Evolutionary conservation across 2,797 vertebrate genomes (phyloP).

Genomic region (Eulemur mongoz): DNA sequence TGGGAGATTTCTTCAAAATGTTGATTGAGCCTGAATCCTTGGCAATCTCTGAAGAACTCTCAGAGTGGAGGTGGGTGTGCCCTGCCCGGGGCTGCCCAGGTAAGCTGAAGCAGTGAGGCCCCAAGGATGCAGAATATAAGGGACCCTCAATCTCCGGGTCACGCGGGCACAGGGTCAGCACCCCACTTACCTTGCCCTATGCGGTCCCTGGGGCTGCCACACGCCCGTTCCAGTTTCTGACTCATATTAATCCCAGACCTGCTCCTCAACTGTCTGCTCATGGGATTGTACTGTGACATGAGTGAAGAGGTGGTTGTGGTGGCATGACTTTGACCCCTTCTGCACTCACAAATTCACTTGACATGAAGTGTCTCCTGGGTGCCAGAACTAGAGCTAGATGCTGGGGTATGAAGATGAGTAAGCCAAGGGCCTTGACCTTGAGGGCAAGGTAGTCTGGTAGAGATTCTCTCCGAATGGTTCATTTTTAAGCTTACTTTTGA

Average conservation of each 20-base stretch:
- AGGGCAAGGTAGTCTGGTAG: background rate
- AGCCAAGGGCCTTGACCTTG: background rate
- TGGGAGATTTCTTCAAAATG: background rate
- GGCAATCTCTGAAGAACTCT: background rate
- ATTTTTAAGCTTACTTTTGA: background rate
- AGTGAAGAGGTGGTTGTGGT: background rate
- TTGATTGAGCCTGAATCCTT: background rate
- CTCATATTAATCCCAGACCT: background rate
- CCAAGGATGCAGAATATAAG: background rate
- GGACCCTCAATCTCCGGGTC: background rate
- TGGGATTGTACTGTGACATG: background rate
- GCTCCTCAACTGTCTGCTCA: background rate
- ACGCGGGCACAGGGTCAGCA: rapidly evolving
- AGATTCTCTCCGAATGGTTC: background rate
- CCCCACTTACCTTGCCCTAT: background rate
- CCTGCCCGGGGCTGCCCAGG: background rate
- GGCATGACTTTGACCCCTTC: background rate
- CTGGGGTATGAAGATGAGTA: background rate
- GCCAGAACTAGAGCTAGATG: background rate
- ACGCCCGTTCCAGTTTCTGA: background rate
- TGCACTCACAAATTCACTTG: background rate
- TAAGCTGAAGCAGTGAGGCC: too few relatives aligned
- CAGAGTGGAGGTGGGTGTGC: background rate
- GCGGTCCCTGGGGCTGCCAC: too few relatives aligned
- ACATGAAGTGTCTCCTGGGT: background rate